phyloP scores from a whole-genome alignment of 2,888 invertebrate species.

The Drosophila atripex region DNA sequence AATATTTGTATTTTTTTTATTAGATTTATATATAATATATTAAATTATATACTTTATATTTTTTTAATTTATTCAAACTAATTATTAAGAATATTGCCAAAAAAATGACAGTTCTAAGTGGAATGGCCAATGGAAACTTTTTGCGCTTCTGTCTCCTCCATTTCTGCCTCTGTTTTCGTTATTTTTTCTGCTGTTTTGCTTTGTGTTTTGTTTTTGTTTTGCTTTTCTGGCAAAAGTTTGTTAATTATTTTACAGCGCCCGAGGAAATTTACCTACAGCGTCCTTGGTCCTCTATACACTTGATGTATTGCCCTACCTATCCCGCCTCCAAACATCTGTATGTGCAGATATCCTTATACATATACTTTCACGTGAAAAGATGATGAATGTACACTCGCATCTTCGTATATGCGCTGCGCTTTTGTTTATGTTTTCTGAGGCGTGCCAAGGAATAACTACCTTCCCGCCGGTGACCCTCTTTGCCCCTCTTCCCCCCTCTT shows the following conservation, averaged over 20 bases:
- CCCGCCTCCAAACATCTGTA: constrained; percentile 6
- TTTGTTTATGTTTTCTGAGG: constrained; percentile 43
- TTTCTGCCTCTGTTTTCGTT: constrained; percentile 12
- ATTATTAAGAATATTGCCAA: not conserved
- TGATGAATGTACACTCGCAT: constrained; percentile 24
- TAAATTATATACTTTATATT: not conserved
- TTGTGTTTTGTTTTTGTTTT: not conserved
- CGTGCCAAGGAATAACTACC: constrained; percentile 33
- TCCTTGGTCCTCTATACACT: constrained; percentile 29
- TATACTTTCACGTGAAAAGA: constrained; percentile 1
- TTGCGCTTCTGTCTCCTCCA: constrained; percentile 1
- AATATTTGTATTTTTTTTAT: too few species aligned
- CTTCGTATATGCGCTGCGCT: constrained; percentile 25
- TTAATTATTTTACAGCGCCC: constrained; percentile 58
- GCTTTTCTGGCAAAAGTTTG: constrained; percentile 32
- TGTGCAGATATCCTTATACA: not conserved
- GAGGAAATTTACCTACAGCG: constrained; percentile 34
- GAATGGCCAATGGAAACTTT: constrained; percentile 12
- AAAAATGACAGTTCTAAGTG: constrained; percentile 1
- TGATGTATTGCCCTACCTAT: constrained; percentile 25
- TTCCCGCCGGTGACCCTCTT: constrained; percentile 17
- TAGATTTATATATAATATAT: not conserved
- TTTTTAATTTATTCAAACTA: not conserved
- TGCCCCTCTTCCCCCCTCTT: constrained; percentile 24
- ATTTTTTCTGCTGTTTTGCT: not conserved